Evolutionary conservation across 1,140 invertebrate genomes (phyloP).

Genomic region (Rhopalosiphum padi): DNA sequence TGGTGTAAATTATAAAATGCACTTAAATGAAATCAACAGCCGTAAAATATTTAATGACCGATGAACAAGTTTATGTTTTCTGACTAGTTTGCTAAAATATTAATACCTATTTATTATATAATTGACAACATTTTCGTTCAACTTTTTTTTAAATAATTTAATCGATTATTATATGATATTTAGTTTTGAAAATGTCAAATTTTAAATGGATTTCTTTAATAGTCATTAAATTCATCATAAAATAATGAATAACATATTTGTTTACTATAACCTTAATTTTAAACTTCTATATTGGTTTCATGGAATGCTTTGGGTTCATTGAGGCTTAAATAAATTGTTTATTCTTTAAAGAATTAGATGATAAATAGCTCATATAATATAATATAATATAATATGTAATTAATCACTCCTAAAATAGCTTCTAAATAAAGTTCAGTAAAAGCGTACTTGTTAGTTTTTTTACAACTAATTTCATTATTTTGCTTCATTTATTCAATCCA

Average conservation of each 20-base stretch:
- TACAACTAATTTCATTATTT: background rate
- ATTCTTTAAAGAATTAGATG: background rate
- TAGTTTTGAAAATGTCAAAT: background rate
- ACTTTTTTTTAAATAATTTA: background rate
- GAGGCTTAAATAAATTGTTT: background rate
- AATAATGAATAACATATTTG: background rate
- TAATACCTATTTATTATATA: conserved; percentile 3
- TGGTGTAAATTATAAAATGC: conserved; percentile 3
- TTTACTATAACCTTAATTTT: background rate
- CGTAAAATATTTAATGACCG: background rate
- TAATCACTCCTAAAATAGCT: background rate
- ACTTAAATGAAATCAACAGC: conserved; percentile 7
- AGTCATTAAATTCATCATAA: background rate
- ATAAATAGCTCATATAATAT: background rate
- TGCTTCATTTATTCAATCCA: background rate
- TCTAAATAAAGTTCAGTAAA: background rate
- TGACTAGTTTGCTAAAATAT: background rate
- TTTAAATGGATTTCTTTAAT: background rate
- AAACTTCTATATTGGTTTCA: background rate
- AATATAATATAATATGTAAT: background rate
- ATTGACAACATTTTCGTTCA: background rate
- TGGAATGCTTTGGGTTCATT: background rate
- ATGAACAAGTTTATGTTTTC: conserved; percentile 17
- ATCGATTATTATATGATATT: background rate
- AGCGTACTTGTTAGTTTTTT: background rate